These are phyloP conservation scores for Beris chalybata DNA, from an alignment of 2,888 invertebrate genomes.

Conservation along the genomic window DNA sequence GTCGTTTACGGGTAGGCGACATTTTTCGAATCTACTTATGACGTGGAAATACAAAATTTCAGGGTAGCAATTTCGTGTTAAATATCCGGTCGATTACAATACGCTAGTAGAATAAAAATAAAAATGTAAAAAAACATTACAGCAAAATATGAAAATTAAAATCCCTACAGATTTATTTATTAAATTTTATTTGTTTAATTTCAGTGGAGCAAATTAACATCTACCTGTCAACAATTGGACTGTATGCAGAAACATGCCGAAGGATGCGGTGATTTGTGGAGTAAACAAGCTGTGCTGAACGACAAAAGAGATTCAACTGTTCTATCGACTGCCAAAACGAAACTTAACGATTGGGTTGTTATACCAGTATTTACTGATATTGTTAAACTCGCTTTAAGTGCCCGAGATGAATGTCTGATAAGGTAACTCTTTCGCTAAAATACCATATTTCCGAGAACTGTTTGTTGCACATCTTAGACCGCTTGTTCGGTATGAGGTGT, in stretches of 20 bases:
- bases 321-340: slow-evolving; percentile 40
- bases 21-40: too few relatives aligned
- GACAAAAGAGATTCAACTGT: slow-evolving; percentile 36
- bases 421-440: slow-evolving; percentile 47
- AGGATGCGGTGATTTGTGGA: slow-evolving; percentile 56
- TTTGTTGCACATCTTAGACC: too few relatives aligned
- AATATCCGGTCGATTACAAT: too few relatives aligned
- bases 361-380: slow-evolving; percentile 57
- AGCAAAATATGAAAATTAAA: too few relatives aligned
- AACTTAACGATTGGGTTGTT: slow-evolving; percentile 57
- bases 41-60: too few relatives aligned
- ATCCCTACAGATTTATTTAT: too few relatives aligned
- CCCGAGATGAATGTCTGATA: slow-evolving; percentile 55
- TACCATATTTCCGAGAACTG: neutral
- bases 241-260: slow-evolving; percentile 56
- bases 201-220: slow-evolving; percentile 55
- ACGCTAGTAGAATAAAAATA: too few relatives aligned
- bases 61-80: too few relatives aligned
- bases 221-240: slow-evolving; percentile 55
- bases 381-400: slow-evolving; percentile 56
- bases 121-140: too few relatives aligned
- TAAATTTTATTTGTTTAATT: neutral
- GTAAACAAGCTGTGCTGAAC: slow-evolving; percentile 54
- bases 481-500: too few relatives aligned
- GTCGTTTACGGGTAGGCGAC: too few relatives aligned